Evolutionary conservation across 2,113 vertebrate species (phyloP).

Genomic region (Cyanoramphus novaezelandiae): DNA sequence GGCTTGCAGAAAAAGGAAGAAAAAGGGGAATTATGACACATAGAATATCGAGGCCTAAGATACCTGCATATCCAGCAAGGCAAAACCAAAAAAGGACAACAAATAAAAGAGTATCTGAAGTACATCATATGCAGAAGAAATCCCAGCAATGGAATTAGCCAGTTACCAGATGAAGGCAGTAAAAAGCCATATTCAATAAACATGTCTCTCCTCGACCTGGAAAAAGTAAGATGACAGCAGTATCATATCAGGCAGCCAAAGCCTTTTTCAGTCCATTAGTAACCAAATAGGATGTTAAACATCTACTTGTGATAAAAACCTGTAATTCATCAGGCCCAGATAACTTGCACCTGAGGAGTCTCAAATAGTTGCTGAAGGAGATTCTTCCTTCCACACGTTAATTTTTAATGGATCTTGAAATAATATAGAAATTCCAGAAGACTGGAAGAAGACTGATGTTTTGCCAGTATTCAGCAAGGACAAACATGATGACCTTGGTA

Average conservation of each 20-base stretch:
- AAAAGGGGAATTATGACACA: not conserved
- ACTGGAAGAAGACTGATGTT: constrained; percentile 38
- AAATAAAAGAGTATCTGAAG: not conserved
- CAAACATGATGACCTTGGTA: constrained; percentile 41
- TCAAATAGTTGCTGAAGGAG: constrained; percentile 20
- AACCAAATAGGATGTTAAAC: constrained; percentile 59
- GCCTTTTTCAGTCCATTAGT: constrained; percentile 62
- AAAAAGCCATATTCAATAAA: constrained; percentile 34
- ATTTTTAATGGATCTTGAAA: constrained; percentile 66
- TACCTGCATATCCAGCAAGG: not conserved
- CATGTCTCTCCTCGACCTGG: not conserved
- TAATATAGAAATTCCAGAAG: constrained; percentile 59
- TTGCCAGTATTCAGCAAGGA: constrained; percentile 33
- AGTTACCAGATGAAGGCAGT: not conserved
- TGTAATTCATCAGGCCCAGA: constrained; percentile 52
- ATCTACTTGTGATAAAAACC: constrained; percentile 51
- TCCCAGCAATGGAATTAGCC: not conserved
- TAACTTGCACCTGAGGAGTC: constrained; percentile 27
- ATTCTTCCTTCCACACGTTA: constrained; percentile 43
- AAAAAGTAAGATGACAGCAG: constrained; percentile 28
- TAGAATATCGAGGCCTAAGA: not conserved
- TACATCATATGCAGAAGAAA: not conserved
- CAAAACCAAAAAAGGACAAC: too few relatives aligned
- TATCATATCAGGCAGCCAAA: constrained; percentile 31
- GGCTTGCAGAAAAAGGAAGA: not conserved